Conservation (phyloP, 1,140 invertebrate genomes). For the Ceratina australensis region DNA sequence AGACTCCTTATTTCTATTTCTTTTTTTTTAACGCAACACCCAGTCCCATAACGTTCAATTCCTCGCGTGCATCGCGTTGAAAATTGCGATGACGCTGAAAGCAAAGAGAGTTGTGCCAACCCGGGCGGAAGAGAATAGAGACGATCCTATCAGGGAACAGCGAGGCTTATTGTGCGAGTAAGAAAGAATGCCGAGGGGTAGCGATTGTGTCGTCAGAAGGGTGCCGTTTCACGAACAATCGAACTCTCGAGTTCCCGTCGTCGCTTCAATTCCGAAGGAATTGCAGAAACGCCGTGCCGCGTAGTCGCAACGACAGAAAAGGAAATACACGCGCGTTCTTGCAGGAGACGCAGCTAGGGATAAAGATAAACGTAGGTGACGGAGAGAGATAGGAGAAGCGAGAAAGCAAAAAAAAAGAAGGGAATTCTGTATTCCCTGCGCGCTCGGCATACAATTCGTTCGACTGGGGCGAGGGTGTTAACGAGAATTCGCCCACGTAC, state of each 20-base stretch:
- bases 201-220: constrained; percentile 26
- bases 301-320: constrained; percentile 18
- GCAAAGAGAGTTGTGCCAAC: not conserved
- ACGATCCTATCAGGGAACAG: not conserved
- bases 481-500: constrained; percentile 69
- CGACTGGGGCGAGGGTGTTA: constrained; percentile 66
- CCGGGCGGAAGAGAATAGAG: not conserved
- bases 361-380: constrained; percentile 13
- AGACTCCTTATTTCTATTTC: no score
- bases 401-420: constrained; percentile 14
- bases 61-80: not conserved
- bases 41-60: no score
- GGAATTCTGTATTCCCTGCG: constrained; percentile 58
- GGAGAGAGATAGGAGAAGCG: no score
- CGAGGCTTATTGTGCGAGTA: constrained; percentile 31
- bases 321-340: constrained; percentile 8
- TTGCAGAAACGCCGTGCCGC: constrained; percentile 50
- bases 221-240: constrained; percentile 58
- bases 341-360: not conserved
- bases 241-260: constrained; percentile 40
- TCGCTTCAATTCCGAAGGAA: constrained; percentile 68
- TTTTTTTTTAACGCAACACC: no score
- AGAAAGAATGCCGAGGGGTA: constrained; percentile 18
- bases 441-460: constrained; percentile 66
- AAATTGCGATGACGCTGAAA: not conserved